These are phyloP conservation scores for Parapsyche elsis DNA, from an alignment of 1,140 invertebrate species.

Conservation along the genomic window DNA sequence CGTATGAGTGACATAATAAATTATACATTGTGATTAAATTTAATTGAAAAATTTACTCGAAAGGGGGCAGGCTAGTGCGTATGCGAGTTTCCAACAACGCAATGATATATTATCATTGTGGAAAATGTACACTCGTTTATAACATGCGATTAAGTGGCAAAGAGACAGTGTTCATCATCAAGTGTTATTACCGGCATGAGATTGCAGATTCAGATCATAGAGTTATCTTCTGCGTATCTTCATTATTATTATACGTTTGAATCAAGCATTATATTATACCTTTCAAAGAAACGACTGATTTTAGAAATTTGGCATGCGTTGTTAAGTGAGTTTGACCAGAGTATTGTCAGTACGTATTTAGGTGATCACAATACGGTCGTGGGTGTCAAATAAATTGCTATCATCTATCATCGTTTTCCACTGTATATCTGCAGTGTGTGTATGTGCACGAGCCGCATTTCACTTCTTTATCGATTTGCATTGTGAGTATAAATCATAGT, in stretches of 20 bases:
- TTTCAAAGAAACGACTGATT: no score
- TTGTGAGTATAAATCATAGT: not conserved
- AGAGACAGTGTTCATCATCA: not conserved
- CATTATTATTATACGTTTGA: no score
- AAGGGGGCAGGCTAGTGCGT: no score
- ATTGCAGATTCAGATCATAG: not conserved
- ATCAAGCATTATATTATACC: no score
- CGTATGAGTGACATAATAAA: no score
- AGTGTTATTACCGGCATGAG: not conserved
- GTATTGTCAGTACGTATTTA: no score
- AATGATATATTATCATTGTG: not conserved
- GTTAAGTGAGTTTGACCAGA: no score
- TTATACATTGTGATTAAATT: no score
- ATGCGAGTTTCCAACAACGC: not conserved
- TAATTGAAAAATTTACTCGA: no score
- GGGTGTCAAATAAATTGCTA: constrained; percentile 21
- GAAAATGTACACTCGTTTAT: not conserved
- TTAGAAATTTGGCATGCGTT: no score
- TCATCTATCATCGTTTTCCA: constrained; percentile 26
- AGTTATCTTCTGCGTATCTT: no score
- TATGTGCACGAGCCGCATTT: not conserved
- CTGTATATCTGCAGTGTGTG: not conserved
- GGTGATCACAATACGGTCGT: not conserved
- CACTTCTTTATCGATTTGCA: constrained; percentile 21
- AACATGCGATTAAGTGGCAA: not conserved